Conservation (phyloP, 2,888 invertebrate species). For the Ormyrus pomaceus region DNA sequence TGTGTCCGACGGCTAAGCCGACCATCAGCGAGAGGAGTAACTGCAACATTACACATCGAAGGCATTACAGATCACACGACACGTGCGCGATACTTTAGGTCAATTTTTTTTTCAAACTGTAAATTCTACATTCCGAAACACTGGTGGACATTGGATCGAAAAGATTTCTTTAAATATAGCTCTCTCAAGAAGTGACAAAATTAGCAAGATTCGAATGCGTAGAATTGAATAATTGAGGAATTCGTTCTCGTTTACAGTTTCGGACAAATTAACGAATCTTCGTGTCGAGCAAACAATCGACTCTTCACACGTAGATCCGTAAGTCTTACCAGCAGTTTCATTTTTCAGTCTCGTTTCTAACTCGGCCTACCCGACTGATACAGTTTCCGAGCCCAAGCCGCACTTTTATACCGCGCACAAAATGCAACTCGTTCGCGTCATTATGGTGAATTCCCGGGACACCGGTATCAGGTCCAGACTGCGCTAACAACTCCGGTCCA, state of each 20-base stretch:
- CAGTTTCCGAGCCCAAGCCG: not conserved
- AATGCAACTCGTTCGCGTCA: constrained; percentile 39
- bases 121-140: not conserved
- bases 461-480: constrained; percentile 8
- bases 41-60: constrained; percentile 16
- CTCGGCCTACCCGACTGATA: constrained; percentile 38
- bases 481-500: constrained; percentile 15
- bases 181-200: too few species aligned
- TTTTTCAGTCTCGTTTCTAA: constrained; percentile 9
- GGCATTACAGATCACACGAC: not conserved
- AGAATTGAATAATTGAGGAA: too few species aligned
- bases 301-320: too few species aligned
- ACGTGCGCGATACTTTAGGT: too few species aligned
- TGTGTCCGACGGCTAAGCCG: constrained; percentile 39
- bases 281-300: too few species aligned
- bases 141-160: too few species aligned
- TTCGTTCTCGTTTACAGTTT: too few species aligned
- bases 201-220: too few species aligned
- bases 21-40: constrained; percentile 47
- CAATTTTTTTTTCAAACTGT: not conserved
- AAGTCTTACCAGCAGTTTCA: constrained; percentile 55
- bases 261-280: too few species aligned
- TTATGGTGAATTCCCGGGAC: constrained; percentile 46
- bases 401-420: constrained; percentile 45
- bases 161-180: too few species aligned